These are phyloP conservation scores for Clanis bilineata DNA, from an alignment of 2,888 invertebrate species.

Conservation along the genomic window DNA sequence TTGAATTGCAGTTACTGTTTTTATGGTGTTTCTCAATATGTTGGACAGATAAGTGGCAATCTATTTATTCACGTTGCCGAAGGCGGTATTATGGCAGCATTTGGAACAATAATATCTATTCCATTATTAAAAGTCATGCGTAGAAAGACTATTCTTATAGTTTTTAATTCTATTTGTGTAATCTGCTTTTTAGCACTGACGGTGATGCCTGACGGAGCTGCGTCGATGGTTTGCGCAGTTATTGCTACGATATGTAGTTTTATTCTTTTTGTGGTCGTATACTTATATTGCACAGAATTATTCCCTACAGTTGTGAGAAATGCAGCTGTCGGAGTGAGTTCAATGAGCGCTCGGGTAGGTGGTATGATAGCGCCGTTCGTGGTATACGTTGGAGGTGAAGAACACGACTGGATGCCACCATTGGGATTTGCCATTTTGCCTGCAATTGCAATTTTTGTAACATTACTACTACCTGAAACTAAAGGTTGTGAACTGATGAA, in stretches of 20 bases:
- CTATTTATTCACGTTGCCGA: slow-evolving; percentile 91
- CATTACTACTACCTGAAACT: slow-evolving; percentile 89
- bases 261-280: slow-evolving; percentile 92
- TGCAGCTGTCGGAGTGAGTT: slow-evolving; percentile 93
- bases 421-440: slow-evolving; percentile 87
- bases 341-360: slow-evolving; percentile 92
- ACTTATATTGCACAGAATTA: slow-evolving; percentile 92
- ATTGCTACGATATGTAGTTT: slow-evolving; percentile 91
- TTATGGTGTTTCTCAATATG: slow-evolving; percentile 92
- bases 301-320: slow-evolving; percentile 95
- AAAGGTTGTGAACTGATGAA: slow-evolving; percentile 88
- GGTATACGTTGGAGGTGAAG: slow-evolving; percentile 78
- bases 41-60: slow-evolving; percentile 89
- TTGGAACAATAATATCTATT: slow-evolving; percentile 84
- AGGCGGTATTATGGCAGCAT: slow-evolving; percentile 84
- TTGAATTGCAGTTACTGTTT: slow-evolving; percentile 88
- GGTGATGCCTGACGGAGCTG: slow-evolving; percentile 65
- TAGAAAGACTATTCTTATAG: slow-evolving; percentile 84
- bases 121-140: slow-evolving; percentile 85
- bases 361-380: slow-evolving; percentile 93
- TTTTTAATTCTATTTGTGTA: slow-evolving; percentile 84
- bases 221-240: slow-evolving; percentile 84
- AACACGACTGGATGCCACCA: slow-evolving; percentile 87
- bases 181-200: slow-evolving; percentile 83
- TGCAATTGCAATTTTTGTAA: slow-evolving; percentile 77